Conservation (phyloP, 2,113 vertebrate species). For the Piaya cayana region DNA sequence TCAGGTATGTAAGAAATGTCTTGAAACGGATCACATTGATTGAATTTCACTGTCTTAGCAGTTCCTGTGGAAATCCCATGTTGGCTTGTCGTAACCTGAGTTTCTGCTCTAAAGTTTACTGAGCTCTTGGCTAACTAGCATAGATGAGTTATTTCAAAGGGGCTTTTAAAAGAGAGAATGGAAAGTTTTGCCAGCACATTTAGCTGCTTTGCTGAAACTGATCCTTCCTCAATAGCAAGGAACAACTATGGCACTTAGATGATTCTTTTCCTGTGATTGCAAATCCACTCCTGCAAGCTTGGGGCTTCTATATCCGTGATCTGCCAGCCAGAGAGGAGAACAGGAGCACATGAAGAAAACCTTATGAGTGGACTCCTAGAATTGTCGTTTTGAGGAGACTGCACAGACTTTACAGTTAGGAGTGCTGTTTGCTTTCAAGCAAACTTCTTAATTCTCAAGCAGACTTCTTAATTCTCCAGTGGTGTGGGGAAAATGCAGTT, state of each 20-base stretch:
- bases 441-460: neutral
- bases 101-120: neutral
- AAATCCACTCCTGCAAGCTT: neutral
- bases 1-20: slow-evolving; percentile 80
- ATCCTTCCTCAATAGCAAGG: neutral
- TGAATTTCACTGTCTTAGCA: neutral
- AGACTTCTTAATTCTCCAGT: neutral
- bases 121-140: neutral
- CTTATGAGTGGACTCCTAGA: neutral
- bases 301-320: neutral
- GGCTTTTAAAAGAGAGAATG: neutral
- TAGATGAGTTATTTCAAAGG: neutral
- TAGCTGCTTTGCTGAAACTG: neutral
- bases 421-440: neutral
- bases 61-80: neutral
- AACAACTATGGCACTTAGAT: neutral
- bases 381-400: neutral
- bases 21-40: neutral
- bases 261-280: neutral
- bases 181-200: neutral
- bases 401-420: neutral
- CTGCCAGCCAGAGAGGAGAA: neutral
- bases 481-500: neutral
- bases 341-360: neutral
- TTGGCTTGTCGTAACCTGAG: neutral